phyloP scores from a whole-genome alignment of 2,113 vertebrate genomes.

The Macquaria australasica region DNA sequence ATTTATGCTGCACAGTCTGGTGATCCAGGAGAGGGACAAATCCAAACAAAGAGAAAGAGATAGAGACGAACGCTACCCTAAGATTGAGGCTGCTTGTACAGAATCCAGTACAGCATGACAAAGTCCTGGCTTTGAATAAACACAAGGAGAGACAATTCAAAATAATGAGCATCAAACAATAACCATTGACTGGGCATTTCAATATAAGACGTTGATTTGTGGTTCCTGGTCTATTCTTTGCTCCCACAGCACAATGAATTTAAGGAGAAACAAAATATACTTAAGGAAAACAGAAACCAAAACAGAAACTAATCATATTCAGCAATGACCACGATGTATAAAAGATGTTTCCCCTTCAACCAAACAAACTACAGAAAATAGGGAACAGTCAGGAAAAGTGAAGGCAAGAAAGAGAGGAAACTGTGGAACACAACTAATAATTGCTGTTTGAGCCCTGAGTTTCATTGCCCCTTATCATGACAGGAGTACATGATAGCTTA shows the following conservation, averaged over 20 bases:
- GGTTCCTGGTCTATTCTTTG: slow-evolving; percentile 1
- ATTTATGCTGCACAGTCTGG: slow-evolving; percentile 73
- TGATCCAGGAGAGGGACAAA: slow-evolving; percentile 59
- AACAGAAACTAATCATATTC: slow-evolving; percentile 27
- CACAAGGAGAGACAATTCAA: slow-evolving; percentile 46
- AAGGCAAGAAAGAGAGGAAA: neutral
- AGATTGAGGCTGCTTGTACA: slow-evolving; percentile 45
- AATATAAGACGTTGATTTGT: slow-evolving; percentile 43
- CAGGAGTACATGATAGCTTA: slow-evolving; percentile 55
- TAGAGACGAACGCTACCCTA: slow-evolving; percentile 31
- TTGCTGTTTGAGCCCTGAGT: slow-evolving; percentile 42
- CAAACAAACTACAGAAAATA: neutral
- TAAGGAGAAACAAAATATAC: slow-evolving; percentile 22
- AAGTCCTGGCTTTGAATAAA: slow-evolving; percentile 54
- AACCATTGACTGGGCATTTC: slow-evolving; percentile 28
- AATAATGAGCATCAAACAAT: slow-evolving; percentile 57
- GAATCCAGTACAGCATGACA: slow-evolving; percentile 54
- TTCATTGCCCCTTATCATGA: slow-evolving; percentile 51
- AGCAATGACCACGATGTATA: neutral
- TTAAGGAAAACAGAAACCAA: slow-evolving; percentile 19
- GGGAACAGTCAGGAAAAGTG: neutral
- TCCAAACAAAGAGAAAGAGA: slow-evolving; percentile 55
- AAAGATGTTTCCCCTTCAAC: neutral
- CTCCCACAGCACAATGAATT: slow-evolving; percentile 9
- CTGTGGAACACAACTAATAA: slow-evolving; percentile 31